A percentile compares a stretch with the other conserved stretches of the same genome.
Evolutionary conservation across 2,113 vertebrate species (phyloP).

Genomic region (Oceanites oceanicus): DNA sequence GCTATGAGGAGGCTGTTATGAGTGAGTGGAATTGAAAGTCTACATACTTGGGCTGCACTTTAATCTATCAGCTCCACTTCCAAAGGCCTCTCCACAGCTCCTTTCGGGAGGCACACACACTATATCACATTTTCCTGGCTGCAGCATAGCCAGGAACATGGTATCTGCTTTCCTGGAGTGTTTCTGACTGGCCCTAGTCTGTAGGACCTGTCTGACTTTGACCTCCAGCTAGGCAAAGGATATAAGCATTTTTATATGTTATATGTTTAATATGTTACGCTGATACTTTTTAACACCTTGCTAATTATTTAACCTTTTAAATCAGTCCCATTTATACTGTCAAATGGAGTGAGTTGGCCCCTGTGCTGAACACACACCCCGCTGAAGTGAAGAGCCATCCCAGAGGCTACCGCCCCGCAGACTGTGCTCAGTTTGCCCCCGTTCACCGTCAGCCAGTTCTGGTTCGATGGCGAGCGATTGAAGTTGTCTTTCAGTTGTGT

Average conservation of each 20-base stretch:
- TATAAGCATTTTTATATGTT: not conserved
- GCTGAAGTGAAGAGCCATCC: conserved; percentile 95
- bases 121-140: not conserved
- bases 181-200: not conserved
- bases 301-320: not conserved
- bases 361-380: conserved; percentile 76
- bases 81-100: not conserved
- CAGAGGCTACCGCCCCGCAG: conserved; percentile 94
- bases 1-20: not conserved
- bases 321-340: not conserved
- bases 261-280: not conserved
- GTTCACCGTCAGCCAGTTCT: conserved; percentile 92
- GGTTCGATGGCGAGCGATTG: conserved; percentile 87
- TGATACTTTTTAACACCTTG: not conserved
- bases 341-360: not conserved
- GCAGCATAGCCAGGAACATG: not conserved
- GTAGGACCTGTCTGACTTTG: not conserved
- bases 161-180: not conserved
- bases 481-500: conserved; percentile 97
- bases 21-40: not conserved
- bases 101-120: not conserved
- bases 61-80: not conserved
- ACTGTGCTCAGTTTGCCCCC: conserved; percentile 92
- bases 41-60: not conserved
- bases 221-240: not conserved